Evolutionary conservation across 2,797 vertebrate genomes (phyloP).

Genomic region (Hafferia zeledoni): DNA sequence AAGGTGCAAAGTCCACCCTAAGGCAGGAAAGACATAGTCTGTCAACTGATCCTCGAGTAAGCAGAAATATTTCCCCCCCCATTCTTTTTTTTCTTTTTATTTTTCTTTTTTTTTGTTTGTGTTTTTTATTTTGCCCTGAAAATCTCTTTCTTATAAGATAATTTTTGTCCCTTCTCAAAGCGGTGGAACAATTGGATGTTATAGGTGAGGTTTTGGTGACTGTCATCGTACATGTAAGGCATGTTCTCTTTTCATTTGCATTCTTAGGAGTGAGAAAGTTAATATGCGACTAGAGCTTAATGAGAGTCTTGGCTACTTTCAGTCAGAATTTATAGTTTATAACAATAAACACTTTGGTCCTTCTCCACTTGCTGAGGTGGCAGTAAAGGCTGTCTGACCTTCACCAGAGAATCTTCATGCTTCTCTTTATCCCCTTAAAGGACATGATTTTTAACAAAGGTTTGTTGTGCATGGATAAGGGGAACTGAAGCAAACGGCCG

Average conservation of each 20-base stretch:
- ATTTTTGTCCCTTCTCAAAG: background rate
- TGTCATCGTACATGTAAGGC: background rate
- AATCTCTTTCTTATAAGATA: fast-evolving
- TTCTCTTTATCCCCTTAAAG: background rate
- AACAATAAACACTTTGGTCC: background rate
- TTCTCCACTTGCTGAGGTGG: background rate
- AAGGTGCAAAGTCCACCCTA: background rate
- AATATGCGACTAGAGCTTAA: background rate
- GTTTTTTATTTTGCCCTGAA: background rate
- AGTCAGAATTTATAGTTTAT: background rate
- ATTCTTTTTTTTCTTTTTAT: background rate
- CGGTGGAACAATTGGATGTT: background rate
- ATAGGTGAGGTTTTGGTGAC: background rate
- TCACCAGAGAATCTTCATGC: background rate
- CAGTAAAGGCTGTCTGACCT: background rate
- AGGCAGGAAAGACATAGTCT: background rate
- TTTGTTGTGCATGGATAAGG: background rate
- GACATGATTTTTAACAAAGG: background rate
- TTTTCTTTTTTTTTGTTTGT: background rate
- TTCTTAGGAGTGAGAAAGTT: background rate
- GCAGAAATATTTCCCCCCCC: background rate
- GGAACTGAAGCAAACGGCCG: too few species aligned
- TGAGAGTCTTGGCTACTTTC: background rate
- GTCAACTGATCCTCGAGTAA: background rate
- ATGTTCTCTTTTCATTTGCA: background rate